phyloP scores from a whole-genome alignment of 2,888 invertebrate genomes.

The Metellina segmentata region DNA sequence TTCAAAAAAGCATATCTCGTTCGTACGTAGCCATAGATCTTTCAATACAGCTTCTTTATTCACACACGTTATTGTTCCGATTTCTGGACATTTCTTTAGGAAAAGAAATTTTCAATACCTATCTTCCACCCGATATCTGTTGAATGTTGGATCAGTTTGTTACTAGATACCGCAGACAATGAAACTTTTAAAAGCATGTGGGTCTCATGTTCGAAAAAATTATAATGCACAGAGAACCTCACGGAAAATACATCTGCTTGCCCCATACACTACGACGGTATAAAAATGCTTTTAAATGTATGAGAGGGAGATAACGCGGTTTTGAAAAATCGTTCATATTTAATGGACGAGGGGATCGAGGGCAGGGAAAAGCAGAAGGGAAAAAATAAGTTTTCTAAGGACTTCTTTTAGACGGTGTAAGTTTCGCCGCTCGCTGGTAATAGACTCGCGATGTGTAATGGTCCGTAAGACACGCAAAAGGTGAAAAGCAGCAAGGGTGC shows the following conservation, averaged over 20 bases:
- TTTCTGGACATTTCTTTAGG: not conserved
- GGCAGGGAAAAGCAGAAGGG: not conserved
- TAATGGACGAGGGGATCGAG: constrained; percentile 33
- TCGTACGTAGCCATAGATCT: no score
- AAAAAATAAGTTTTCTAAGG: constrained; percentile 11
- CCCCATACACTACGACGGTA: not conserved
- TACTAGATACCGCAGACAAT: not conserved
- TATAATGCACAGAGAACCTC: not conserved
- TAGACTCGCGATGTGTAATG: constrained; percentile 47
- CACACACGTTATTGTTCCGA: not conserved
- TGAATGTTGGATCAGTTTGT: not conserved
- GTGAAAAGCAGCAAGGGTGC: constrained; percentile 57
- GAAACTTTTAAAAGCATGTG: constrained; percentile 38
- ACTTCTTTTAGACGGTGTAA: constrained; percentile 63
- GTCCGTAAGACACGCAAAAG: constrained; percentile 36
- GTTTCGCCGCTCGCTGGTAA: constrained; percentile 49
- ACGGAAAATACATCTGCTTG: constrained; percentile 35
- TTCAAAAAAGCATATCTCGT: no score
- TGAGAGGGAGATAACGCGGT: constrained; percentile 31
- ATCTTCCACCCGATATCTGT: not conserved
- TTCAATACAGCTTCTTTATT: no score
- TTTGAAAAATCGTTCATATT: constrained; percentile 45
- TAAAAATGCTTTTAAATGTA: constrained; percentile 41
- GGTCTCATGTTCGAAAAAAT: constrained; percentile 33
- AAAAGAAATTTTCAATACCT: not conserved